phyloP scores from a whole-genome alignment of 2,113 vertebrate species.

The Indicator maculatus region DNA sequence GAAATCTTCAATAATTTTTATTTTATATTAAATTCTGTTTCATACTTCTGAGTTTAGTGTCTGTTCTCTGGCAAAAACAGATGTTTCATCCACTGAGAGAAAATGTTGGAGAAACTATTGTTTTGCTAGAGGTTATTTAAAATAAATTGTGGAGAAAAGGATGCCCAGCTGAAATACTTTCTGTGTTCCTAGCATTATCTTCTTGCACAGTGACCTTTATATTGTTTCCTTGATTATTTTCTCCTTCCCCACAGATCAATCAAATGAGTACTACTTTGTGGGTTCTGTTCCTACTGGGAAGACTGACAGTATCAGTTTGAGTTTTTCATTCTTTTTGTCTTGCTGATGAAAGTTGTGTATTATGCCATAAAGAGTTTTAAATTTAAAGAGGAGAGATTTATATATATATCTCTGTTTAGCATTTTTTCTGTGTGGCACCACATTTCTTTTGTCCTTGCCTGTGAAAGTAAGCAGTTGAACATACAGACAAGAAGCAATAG shows the following conservation, averaged over 20 bases:
- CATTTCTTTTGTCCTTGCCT: background rate
- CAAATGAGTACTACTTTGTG: background rate
- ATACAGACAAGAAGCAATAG: background rate
- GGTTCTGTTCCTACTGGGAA: background rate
- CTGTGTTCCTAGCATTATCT: background rate
- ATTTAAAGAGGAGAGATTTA: background rate
- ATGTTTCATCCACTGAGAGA: background rate
- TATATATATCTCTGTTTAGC: background rate
- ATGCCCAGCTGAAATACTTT: background rate
- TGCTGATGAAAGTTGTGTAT: background rate
- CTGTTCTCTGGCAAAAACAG: background rate
- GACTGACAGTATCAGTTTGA: background rate
- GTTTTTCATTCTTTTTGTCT: background rate
- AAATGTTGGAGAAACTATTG: background rate
- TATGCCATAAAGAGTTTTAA: background rate
- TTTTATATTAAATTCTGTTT: background rate
- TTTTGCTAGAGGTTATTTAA: background rate
- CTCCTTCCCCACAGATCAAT: fast-evolving
- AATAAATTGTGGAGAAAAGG: background rate
- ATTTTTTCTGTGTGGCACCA: background rate
- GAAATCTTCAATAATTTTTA: background rate
- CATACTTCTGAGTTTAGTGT: background rate
- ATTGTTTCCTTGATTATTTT: background rate
- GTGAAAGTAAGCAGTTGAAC: background rate
- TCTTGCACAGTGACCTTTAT: background rate